These are phyloP conservation scores for Schizaphis graminum DNA, from an alignment of 2,888 invertebrate genomes.

Conservation along the genomic window DNA sequence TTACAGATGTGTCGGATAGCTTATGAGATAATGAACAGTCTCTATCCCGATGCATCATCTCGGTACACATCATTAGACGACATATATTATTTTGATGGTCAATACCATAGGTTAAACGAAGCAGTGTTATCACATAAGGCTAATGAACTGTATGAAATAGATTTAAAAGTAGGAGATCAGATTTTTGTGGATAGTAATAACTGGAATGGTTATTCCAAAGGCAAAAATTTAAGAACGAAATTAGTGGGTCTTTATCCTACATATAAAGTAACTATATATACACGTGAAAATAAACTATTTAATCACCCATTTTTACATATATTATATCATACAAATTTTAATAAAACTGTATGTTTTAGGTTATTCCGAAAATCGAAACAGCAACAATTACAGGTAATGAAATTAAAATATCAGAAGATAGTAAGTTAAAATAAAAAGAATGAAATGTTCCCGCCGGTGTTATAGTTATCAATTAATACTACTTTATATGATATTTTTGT, in stretches of 20 bases:
- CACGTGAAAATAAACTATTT: not conserved
- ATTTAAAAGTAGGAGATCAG: not conserved
- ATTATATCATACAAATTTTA: not conserved
- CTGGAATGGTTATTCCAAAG: not conserved
- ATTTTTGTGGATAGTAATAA: not conserved
- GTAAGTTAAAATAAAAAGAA: not conserved
- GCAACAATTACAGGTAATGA: not conserved
- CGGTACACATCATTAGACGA: constrained; percentile 95
- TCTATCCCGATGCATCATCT: constrained; percentile 76
- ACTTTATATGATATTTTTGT: not conserved
- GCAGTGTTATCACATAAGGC: constrained; percentile 76
- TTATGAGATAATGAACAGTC: constrained; percentile 95
- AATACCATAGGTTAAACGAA: not conserved
- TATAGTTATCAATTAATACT: not conserved
- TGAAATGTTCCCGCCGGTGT: not conserved
- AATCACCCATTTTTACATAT: not conserved
- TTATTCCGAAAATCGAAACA: not conserved
- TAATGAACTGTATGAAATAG: constrained; percentile 70
- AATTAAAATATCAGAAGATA: not conserved
- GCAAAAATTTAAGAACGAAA: not conserved
- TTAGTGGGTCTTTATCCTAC: not conserved
- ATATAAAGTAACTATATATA: constrained; percentile 70
- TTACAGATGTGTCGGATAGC: constrained; percentile 92
- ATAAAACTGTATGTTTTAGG: not conserved
- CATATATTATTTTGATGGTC: constrained; percentile 83